Conservation (phyloP, 2,888 invertebrate species). For the Dascillus cervinus region DNA sequence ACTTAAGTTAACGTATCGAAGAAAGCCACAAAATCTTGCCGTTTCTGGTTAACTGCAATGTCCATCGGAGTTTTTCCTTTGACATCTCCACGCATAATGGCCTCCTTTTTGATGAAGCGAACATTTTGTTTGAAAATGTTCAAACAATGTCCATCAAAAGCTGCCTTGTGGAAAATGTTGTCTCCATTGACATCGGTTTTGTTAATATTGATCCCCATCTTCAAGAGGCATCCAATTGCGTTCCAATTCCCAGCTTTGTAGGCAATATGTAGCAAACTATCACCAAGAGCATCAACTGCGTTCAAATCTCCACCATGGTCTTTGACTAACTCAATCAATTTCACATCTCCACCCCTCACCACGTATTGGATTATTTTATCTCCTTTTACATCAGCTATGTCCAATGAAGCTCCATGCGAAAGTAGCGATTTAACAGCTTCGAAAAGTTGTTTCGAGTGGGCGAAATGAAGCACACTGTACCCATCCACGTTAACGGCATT, state of each 20-base stretch:
- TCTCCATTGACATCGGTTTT: constrained; percentile 8
- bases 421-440: too few relatives aligned
- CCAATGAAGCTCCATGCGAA: too few relatives aligned
- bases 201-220: constrained; percentile 1
- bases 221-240: constrained; percentile 5
- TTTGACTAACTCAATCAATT: constrained; percentile 6
- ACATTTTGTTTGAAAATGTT: too few relatives aligned
- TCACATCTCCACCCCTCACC: constrained; percentile 2
- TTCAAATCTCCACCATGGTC: constrained; percentile 1
- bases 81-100: constrained; percentile 10
- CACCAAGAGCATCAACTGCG: constrained; percentile 6
- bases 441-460: too few relatives aligned
- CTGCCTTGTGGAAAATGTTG: constrained; percentile 10
- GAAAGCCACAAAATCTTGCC: constrained; percentile 3
- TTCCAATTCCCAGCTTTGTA: constrained; percentile 7
- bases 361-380: constrained; percentile 6
- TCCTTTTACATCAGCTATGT: constrained; percentile 8
- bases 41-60: constrained; percentile 3
- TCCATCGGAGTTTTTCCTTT: constrained; percentile 8
- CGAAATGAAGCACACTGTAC: too few relatives aligned
- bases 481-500: too few relatives aligned
- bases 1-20: too few relatives aligned
- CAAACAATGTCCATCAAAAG: constrained; percentile 8
- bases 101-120: too few relatives aligned
- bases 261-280: constrained; percentile 6